A percentile compares a stretch with the other conserved stretches of the same genome.
Evolutionary conservation across 2,113 vertebrate genomes (phyloP).

Genomic region (Saguinus imperator): DNA sequence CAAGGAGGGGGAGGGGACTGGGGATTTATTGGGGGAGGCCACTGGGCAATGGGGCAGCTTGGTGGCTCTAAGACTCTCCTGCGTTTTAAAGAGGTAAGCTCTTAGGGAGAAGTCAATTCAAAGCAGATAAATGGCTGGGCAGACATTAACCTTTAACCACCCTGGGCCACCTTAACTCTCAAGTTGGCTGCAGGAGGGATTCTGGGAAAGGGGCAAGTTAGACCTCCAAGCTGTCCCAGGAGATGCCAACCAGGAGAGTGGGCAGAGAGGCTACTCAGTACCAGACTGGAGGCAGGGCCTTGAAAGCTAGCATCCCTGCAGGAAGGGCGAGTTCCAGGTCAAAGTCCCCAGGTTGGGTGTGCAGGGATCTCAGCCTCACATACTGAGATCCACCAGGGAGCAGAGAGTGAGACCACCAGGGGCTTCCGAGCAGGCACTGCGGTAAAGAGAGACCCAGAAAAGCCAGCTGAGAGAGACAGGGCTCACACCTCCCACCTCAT

Average conservation of each 20-base stretch:
- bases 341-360: too few relatives aligned
- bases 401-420: background rate
- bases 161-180: background rate
- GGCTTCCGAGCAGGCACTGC: accelerated
- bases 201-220: background rate
- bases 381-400: background rate
- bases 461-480: background rate
- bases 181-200: background rate
- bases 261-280: background rate
- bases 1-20: slow-evolving; percentile 39
- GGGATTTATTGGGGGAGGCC: background rate
- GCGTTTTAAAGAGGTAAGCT: slow-evolving; percentile 36
- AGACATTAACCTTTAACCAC: background rate
- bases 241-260: background rate
- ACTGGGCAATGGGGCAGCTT: background rate
- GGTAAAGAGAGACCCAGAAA: background rate
- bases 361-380: background rate
- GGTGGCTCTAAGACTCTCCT: background rate
- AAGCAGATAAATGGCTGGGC: background rate
- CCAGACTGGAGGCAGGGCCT: background rate
- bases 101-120: background rate
- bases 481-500: background rate
- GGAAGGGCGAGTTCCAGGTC: background rate
- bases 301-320: background rate
- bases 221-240: background rate